phyloP scores from a whole-genome alignment of 2,113 vertebrate genomes.

The Limanda limanda region DNA sequence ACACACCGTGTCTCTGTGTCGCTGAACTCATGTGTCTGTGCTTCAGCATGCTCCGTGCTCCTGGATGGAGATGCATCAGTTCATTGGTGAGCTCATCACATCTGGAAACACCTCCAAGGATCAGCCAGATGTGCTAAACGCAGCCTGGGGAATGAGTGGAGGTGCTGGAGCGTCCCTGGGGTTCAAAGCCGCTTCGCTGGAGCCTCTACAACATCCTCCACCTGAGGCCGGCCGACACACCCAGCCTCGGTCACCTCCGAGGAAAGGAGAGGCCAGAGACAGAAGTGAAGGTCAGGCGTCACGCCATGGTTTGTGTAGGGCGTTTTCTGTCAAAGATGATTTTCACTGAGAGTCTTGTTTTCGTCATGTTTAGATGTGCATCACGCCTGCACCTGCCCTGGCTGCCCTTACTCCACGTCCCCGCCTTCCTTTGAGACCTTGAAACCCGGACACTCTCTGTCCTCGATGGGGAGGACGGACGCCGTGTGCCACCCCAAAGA shows the following conservation, averaged over 20 bases:
- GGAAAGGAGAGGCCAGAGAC: constrained; percentile 42
- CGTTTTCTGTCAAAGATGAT: neutral
- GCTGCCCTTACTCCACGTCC: constrained; percentile 77
- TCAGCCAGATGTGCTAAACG: constrained; percentile 68
- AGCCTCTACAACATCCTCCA: constrained; percentile 39
- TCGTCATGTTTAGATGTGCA: constrained; percentile 61
- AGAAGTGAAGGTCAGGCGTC: constrained; percentile 42
- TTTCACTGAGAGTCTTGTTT: neutral
- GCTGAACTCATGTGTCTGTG: constrained; percentile 10
- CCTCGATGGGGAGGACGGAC: constrained; percentile 10
- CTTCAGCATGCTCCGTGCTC: constrained; percentile 75
- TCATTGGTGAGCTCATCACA: constrained; percentile 81
- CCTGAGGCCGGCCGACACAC: constrained; percentile 12
- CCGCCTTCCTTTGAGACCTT: constrained; percentile 65
- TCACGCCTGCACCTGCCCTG: constrained; percentile 78
- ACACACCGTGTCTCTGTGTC: neutral
- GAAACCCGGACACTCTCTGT: constrained; percentile 51
- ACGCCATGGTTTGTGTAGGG: too few relatives aligned
- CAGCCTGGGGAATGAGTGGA: constrained; percentile 68
- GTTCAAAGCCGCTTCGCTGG: constrained; percentile 60
- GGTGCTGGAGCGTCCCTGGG: constrained; percentile 46
- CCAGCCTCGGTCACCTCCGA: constrained; percentile 42
- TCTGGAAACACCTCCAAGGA: constrained; percentile 72
- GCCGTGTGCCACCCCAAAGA: constrained; percentile 61
- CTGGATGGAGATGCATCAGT: constrained; percentile 85